phyloP scores from a whole-genome alignment of 2,797 vertebrate species.

The Heterohyrax brucei region DNA sequence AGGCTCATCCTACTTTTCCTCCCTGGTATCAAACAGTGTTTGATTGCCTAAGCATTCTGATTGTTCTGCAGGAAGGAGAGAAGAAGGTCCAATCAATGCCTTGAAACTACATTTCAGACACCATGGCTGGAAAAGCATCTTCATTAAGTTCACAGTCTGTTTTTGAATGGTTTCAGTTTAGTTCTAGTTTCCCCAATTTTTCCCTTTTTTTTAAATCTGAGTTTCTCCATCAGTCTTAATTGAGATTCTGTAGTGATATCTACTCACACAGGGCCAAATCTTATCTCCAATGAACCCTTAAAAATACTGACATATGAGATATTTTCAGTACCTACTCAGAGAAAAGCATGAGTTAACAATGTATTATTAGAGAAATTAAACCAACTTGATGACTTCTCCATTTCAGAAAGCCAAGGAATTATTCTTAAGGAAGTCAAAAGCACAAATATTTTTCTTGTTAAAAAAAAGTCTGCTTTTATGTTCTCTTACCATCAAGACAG shows the following conservation, averaged over 20 bases:
- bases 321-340: not conserved
- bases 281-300: conserved; percentile 20
- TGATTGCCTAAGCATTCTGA: not conserved
- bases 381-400: not conserved
- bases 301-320: not conserved
- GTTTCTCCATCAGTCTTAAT: not conserved
- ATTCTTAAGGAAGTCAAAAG: conserved; percentile 19
- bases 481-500: not conserved
- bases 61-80: not conserved
- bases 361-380: not conserved
- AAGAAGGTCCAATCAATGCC: not conserved
- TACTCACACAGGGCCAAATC: not conserved
- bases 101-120: not conserved
- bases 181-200: too few relatives aligned
- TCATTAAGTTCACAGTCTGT: not conserved
- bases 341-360: not conserved
- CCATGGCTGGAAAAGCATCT: not conserved
- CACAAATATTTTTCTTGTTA: not conserved
- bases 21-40: not conserved
- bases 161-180: not conserved
- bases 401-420: not conserved
- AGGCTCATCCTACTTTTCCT: not conserved
- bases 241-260: not conserved
- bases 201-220: not conserved
- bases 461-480: not conserved